Evolutionary conservation across 2,113 vertebrate genomes (phyloP), one percentile per base, ranked within the genome.

Genomic region (Melospiza georgiana): DNA sequence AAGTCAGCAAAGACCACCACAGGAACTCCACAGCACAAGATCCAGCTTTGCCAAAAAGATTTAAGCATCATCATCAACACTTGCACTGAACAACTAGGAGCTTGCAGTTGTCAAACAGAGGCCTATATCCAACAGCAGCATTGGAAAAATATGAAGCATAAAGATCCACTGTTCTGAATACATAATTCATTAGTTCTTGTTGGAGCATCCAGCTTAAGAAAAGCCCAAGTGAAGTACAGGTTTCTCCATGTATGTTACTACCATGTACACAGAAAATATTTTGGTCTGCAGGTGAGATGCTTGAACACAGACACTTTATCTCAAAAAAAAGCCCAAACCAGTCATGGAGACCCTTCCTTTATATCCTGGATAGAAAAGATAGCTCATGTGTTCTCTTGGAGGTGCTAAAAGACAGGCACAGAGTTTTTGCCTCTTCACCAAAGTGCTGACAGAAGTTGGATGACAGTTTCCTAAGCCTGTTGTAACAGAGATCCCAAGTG

Each of bases 361-460:
- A 41, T 0, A 10, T 2, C 43, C 8, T 41, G 20, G 30, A 15
- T 31, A 58, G 0, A 61, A n/a, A 66, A 71, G 14, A 37, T 1
- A 52, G 43, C 27, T 84, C 23, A 9, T 12, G 27, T 6, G 2
- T 58, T 82, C 65, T 94, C 46, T 54, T 65, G 52, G 57, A 93
- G 30, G 41, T 67, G 68, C 43, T 11, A 15, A 94, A 83, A 68
- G 67, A 37, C 24, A 63, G 28, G n/a, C 12, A 54, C 11, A 55
- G 30, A 77, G 14, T 35, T 91, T 86, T 59, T 82, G 37, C 28
- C 71, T 85, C 67, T 77, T 89, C 55, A 87, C 28, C 51, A 15
- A 59, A 86, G 25, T 25, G 25, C 15, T 17, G 28, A 55, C 0
- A 69, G 51, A 63, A 57, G 15, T 13, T 71, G 49, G 55, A 69